phyloP scores from a whole-genome alignment of 2,888 invertebrate genomes.

The Aelia acuminata region DNA sequence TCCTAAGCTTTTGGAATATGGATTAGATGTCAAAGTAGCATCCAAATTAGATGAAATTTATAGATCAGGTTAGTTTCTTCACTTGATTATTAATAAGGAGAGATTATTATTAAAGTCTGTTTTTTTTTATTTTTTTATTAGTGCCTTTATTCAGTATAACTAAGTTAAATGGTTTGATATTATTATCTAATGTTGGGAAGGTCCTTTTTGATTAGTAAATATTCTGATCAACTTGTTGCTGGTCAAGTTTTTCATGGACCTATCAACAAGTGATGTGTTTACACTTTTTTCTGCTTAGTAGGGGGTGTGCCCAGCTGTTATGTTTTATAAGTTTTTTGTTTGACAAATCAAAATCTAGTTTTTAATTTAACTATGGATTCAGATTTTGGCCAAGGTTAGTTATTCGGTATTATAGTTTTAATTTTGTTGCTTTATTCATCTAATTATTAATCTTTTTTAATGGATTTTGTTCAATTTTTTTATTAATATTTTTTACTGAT shows the following conservation, averaged over 20 bases:
- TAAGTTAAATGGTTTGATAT: not conserved
- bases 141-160: not conserved
- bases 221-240: constrained; percentile 54
- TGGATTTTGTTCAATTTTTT: too few species aligned
- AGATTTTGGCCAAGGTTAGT: constrained; percentile 26
- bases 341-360: constrained; percentile 23
- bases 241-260: constrained; percentile 47
- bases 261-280: constrained; percentile 52
- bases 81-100: not conserved
- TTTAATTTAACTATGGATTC: constrained; percentile 16
- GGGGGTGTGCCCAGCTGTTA: not conserved
- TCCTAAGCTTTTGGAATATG: constrained; percentile 94
- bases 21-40: constrained; percentile 94
- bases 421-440: too few species aligned
- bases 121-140: too few species aligned
- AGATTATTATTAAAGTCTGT: too few species aligned
- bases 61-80: constrained; percentile 80
- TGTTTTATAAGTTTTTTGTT: constrained; percentile 20
- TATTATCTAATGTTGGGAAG: not conserved
- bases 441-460: too few species aligned
- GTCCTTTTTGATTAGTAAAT: not conserved
- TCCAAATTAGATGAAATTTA: constrained; percentile 97
- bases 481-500: too few species aligned
- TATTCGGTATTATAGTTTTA: not conserved
- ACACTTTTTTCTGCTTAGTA: constrained; percentile 29